Percentiles rank a stretch among this genome's conserved stretches.
Evolutionary conservation across 2,888 invertebrate genomes (phyloP).

Genomic region (Acleris literana): DNA sequence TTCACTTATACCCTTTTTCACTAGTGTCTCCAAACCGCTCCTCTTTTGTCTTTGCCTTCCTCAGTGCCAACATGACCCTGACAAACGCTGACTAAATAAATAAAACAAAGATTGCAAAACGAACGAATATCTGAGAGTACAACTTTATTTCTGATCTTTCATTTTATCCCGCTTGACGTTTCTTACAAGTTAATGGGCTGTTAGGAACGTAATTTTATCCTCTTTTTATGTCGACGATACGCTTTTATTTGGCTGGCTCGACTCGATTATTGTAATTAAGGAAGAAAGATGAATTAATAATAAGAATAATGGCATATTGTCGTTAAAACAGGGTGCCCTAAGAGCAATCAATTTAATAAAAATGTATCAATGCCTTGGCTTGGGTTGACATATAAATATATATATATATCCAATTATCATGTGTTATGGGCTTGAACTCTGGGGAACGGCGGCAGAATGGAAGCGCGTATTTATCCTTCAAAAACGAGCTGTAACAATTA

Average conservation of each 20-base stretch:
- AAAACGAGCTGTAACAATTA: too few species aligned
- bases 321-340: neutral
- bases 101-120: slow-evolving; percentile 26
- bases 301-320: neutral
- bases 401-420: too few species aligned
- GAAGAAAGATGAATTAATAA: neutral
- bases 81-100: slow-evolving; percentile 14
- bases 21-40: neutral
- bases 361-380: too few species aligned
- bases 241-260: slow-evolving; percentile 8
- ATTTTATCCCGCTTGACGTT: slow-evolving; percentile 13
- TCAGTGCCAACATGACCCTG: slow-evolving; percentile 3
- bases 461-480: too few species aligned
- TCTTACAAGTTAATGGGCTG: slow-evolving; percentile 10
- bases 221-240: slow-evolving; percentile 9
- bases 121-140: slow-evolving; percentile 22
- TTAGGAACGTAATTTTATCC: slow-evolving; percentile 14
- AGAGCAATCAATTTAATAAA: too few species aligned
- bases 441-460: too few species aligned
- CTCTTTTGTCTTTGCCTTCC: neutral
- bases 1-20: neutral
- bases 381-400: too few species aligned
- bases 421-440: too few species aligned
- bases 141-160: slow-evolving; percentile 23
- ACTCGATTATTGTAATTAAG: neutral